These are phyloP conservation scores for Lysiphlebus fabarum DNA, from an alignment of 1,140 invertebrate species.

Conservation along the genomic window DNA sequence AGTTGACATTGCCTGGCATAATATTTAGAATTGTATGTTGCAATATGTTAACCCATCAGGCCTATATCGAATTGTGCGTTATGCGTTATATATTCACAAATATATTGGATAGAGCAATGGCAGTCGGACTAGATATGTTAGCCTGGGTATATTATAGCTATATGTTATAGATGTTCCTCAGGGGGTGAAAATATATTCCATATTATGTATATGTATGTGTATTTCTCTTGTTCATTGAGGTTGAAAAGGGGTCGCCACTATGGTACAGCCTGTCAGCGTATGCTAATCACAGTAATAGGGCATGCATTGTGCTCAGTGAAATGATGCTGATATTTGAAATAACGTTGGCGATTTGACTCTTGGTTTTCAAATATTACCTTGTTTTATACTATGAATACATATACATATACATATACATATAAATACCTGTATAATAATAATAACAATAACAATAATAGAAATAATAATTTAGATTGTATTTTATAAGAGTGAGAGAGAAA, in stretches of 20 bases:
- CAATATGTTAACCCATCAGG: slow-evolving; percentile 31
- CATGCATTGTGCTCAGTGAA: slow-evolving; percentile 25
- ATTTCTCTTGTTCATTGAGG: neutral
- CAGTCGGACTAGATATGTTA: no score
- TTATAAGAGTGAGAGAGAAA: neutral
- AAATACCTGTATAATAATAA: neutral
- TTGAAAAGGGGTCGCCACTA: slow-evolving; percentile 16
- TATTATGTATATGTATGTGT: neutral
- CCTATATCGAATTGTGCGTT: no score
- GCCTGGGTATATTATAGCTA: no score
- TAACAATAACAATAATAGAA: neutral
- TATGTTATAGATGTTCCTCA: no score
- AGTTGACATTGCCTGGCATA: slow-evolving; percentile 26
- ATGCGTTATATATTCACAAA: no score
- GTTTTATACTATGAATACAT: no score
- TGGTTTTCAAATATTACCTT: neutral
- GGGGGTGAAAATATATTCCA: no score
- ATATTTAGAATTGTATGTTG: slow-evolving; percentile 34
- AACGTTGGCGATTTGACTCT: slow-evolving; percentile 23
- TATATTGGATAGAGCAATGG: no score
- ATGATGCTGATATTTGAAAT: slow-evolving; percentile 27
- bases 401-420: no score
- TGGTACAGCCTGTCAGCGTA: slow-evolving; percentile 28
- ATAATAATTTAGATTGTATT: neutral
- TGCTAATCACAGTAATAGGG: slow-evolving; percentile 33